These are phyloP conservation scores for Baronia brevicornis DNA, from an alignment of 2,888 invertebrate species.

Conservation along the genomic window DNA sequence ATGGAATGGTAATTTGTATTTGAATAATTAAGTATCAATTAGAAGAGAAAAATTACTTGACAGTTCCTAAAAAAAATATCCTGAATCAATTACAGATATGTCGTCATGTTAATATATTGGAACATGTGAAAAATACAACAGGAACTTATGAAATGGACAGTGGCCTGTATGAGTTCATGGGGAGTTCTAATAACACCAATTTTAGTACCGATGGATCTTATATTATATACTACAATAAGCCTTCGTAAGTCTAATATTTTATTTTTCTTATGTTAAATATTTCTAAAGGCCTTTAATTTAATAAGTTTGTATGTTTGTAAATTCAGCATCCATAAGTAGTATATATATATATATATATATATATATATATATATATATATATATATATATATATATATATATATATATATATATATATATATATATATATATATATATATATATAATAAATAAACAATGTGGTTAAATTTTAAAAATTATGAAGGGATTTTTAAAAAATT, in stretches of 20 bases:
- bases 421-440: too few relatives aligned
- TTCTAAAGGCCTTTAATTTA: too few relatives aligned
- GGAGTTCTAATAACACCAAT: slow-evolving; percentile 31
- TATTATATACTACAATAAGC: slow-evolving; percentile 44
- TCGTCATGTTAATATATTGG: slow-evolving; percentile 35
- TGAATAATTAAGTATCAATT: neutral
- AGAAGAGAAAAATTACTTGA: neutral
- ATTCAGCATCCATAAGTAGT: slow-evolving; percentile 2
- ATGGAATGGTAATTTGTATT: neutral
- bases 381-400: too few relatives aligned
- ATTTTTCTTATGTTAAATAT: too few relatives aligned
- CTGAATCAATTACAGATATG: slow-evolving; percentile 41
- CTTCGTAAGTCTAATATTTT: slow-evolving; percentile 50
- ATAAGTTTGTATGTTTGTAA: too few relatives aligned
- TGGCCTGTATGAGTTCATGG: slow-evolving; percentile 41
- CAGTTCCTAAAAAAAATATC: slow-evolving; percentile 2
- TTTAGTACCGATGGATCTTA: slow-evolving; percentile 44
- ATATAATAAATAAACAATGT: too few relatives aligned
- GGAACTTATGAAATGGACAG: slow-evolving; percentile 26
- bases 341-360: slow-evolving; percentile 8
- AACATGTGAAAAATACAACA: slow-evolving; percentile 13
- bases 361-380: slow-evolving; percentile 8
- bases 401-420: too few relatives aligned
- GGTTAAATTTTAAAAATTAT: too few relatives aligned
- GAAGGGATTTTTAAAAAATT: too few relatives aligned